phyloP scores from a whole-genome alignment of 2,113 vertebrate genomes.

The Fulmarus glacialis region DNA sequence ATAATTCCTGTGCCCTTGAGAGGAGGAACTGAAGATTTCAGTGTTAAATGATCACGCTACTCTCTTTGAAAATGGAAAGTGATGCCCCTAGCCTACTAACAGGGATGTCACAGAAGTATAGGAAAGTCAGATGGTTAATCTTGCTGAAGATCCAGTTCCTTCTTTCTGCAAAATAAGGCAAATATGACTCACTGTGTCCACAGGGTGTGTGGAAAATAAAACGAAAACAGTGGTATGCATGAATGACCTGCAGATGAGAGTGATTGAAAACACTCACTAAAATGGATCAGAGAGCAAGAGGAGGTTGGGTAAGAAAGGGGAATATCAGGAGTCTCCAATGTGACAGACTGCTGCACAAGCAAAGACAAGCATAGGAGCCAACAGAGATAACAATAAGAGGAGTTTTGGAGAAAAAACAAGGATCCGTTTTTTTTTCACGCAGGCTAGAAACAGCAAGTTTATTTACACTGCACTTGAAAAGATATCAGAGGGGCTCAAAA shows the following conservation, averaged over 20 bases:
- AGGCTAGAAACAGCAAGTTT: not conserved
- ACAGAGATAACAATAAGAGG: not conserved
- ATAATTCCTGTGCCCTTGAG: not conserved
- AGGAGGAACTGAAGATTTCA: not conserved
- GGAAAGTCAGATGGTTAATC: not conserved
- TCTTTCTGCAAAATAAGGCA: conserved; percentile 8
- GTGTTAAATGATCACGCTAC: not conserved
- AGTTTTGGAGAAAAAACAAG: not conserved
- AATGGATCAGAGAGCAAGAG: not conserved
- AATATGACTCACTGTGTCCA: conserved; percentile 12
- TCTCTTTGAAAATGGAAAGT: not conserved
- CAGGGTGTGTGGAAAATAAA: not conserved
- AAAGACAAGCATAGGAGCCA: not conserved
- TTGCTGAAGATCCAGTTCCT: not conserved
- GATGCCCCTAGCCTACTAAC: not conserved
- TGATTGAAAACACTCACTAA: not conserved
- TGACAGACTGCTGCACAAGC: not conserved
- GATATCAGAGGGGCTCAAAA: not conserved
- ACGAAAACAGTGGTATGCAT: not conserved
- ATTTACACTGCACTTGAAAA: not conserved
- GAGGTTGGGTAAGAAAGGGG: not conserved
- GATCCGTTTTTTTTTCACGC: rapidly evolving
- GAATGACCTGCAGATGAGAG: not conserved
- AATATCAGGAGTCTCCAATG: not conserved
- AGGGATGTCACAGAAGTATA: not conserved